Conservation (phyloP, 2,113 vertebrate genomes). For the Malurus alboscapulatus region DNA sequence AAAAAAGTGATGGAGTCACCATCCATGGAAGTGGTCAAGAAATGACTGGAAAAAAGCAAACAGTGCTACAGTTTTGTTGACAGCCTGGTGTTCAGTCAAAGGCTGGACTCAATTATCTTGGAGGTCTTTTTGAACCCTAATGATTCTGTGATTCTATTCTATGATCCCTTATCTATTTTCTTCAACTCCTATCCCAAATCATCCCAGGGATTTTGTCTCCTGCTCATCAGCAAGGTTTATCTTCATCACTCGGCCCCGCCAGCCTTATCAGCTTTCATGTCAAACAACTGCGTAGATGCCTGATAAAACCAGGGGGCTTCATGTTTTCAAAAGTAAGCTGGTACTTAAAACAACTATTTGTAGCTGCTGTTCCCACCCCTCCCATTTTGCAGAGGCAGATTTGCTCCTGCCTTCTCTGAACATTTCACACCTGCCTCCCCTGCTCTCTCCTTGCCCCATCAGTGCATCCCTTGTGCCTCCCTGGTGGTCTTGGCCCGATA, state of each 20-base stretch:
- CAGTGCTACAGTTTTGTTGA: accelerated
- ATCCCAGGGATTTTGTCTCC: background rate
- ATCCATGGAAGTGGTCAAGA: background rate
- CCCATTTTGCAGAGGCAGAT: background rate
- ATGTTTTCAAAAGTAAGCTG: background rate
- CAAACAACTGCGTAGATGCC: background rate
- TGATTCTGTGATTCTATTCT: background rate
- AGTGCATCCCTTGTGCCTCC: background rate
- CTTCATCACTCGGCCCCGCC: background rate
- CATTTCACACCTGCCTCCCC: background rate
- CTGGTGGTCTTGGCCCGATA: background rate
- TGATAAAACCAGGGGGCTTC: background rate
- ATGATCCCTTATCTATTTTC: background rate
- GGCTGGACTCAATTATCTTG: background rate
- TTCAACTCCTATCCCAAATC: background rate
- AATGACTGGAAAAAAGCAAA: background rate
- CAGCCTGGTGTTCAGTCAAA: background rate
- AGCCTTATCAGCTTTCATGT: background rate
- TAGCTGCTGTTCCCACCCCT: background rate
- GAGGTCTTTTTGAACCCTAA: background rate
- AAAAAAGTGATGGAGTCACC: background rate
- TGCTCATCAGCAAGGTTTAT: background rate
- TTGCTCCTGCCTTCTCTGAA: background rate
- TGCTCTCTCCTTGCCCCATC: background rate
- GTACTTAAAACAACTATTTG: background rate